These are phyloP conservation scores for Polyommatus icarus DNA, from an alignment of 2,888 invertebrate genomes.

Conservation along the genomic window DNA sequence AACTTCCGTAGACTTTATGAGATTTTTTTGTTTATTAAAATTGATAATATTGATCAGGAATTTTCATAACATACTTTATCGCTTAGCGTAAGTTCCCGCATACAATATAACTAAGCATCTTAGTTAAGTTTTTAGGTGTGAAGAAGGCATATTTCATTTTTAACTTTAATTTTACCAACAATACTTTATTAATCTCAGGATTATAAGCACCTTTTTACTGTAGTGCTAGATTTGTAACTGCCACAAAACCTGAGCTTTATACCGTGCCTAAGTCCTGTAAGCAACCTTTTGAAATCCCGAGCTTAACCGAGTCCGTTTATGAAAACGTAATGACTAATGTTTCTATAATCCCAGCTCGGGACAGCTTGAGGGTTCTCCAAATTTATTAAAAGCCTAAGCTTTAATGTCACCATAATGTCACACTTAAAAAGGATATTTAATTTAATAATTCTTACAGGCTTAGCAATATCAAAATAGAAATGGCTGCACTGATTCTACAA, in stretches of 20 bases:
- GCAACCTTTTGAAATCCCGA: slow-evolving; percentile 4
- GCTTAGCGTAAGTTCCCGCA: no score
- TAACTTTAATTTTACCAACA: no score
- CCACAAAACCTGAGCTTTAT: not conserved
- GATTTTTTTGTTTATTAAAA: not conserved
- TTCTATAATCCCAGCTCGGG: not conserved
- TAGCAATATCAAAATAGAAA: not conserved
- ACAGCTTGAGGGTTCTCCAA: not conserved
- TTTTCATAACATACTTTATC: no score
- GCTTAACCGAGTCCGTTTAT: slow-evolving; percentile 13
- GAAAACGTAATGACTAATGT: slow-evolving; percentile 18
- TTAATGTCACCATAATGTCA: not conserved
- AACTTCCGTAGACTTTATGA: not conserved
- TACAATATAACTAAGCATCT: no score
- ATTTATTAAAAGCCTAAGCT: slow-evolving; percentile 1
- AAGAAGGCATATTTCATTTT: no score
- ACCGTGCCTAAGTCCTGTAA: not conserved
- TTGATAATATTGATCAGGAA: not conserved
- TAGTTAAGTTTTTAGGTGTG: no score
- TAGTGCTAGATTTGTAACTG: not conserved
- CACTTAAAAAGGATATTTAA: not conserved
- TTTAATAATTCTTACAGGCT: not conserved
- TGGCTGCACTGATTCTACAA: no score
- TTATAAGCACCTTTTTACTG: no score
- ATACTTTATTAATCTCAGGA: no score